Conservation (phyloP, 1,140 invertebrate species). For the Thaumetopoea pityocampa region DNA sequence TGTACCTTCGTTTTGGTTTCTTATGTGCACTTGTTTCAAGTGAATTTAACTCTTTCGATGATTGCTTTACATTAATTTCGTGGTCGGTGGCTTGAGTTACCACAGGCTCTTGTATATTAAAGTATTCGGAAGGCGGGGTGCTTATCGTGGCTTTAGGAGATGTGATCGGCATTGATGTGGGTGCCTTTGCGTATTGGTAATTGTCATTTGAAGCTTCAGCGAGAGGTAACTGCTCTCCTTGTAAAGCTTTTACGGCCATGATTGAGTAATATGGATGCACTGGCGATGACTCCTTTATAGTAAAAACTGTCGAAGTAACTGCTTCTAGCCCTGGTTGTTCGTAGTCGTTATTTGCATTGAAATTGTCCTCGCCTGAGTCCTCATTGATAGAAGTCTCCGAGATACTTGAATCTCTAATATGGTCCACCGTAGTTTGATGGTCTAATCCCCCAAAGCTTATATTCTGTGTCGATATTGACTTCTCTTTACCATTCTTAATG, state of each 20-base stretch:
- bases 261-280: constrained; percentile 48
- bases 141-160: no score
- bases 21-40: neutral
- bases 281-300: constrained; percentile 46
- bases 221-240: constrained; percentile 32
- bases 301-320: constrained; percentile 31
- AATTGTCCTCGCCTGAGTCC: constrained; percentile 39
- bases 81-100: constrained; percentile 16
- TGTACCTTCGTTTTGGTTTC: constrained; percentile 17
- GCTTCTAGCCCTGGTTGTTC: constrained; percentile 35
- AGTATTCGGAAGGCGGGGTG: constrained; percentile 15
- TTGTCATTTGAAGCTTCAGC: constrained; percentile 63
- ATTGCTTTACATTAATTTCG: constrained; percentile 4
- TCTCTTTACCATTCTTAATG: constrained; percentile 50
- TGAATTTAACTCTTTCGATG: constrained; percentile 5
- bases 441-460: constrained; percentile 65
- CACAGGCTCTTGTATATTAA: constrained; percentile 17
- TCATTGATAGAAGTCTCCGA: constrained; percentile 26
- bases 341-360: constrained; percentile 39
- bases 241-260: constrained; percentile 50
- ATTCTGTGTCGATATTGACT: constrained; percentile 66
- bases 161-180: constrained; percentile 28
- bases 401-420: constrained; percentile 41
- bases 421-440: constrained; percentile 55
- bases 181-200: constrained; percentile 54